These are phyloP conservation scores for Misgurnus mizolepis DNA, from an alignment of 2,113 vertebrate genomes.

Conservation along the genomic window DNA sequence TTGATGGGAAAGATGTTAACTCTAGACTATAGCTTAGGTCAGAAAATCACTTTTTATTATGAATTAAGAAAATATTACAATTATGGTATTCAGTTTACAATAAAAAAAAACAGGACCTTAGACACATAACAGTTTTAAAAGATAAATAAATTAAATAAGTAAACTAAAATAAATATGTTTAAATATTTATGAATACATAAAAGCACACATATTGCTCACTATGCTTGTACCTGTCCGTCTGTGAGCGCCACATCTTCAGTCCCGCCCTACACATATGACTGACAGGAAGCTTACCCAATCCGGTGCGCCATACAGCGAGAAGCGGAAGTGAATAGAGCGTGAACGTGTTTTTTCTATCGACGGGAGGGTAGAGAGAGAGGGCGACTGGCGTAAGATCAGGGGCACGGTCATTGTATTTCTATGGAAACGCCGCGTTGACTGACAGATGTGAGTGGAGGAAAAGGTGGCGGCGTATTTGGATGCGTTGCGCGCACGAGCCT, in stretches of 20 bases:
- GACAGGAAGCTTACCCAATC: slow-evolving; percentile 73
- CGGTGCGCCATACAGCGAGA: slow-evolving; percentile 71
- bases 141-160: too few relatives aligned
- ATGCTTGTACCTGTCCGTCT: slow-evolving; percentile 47
- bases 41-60: too few relatives aligned
- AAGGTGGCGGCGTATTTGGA: slow-evolving; percentile 42
- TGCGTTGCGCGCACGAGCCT: slow-evolving; percentile 21
- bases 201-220: too few relatives aligned
- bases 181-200: too few relatives aligned
- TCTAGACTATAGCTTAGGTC: too few relatives aligned
- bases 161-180: too few relatives aligned
- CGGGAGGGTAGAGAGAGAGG: slow-evolving; percentile 31
- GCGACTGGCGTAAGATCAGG: slow-evolving; percentile 24
- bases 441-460: slow-evolving; percentile 14
- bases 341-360: slow-evolving; percentile 37
- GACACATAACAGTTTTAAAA: too few relatives aligned
- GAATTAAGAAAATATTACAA: too few relatives aligned
- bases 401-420: slow-evolving; percentile 36
- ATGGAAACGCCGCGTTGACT: slow-evolving; percentile 43
- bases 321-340: slow-evolving; percentile 67
- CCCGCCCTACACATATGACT: slow-evolving; percentile 53
- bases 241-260: background rate
- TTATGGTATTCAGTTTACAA: too few relatives aligned
- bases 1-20: too few relatives aligned
- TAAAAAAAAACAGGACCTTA: too few relatives aligned